These are phyloP conservation scores for Probaryconus sp. DNA, from an alignment of 1,140 invertebrate genomes.

Conservation along the genomic window DNA sequence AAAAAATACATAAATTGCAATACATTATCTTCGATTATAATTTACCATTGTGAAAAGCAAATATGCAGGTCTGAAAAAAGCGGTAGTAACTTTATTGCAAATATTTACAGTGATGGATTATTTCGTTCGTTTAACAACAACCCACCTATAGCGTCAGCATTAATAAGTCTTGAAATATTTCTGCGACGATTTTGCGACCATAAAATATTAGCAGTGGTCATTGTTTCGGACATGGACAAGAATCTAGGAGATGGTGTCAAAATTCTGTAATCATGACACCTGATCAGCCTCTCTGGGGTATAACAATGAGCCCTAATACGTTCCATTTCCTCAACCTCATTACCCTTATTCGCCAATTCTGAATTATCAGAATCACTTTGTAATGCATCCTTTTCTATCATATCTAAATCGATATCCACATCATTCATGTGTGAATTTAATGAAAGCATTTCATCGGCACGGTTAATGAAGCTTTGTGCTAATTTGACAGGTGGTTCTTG, in stretches of 20 bases:
- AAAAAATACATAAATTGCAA: no score
- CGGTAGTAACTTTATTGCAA: no score
- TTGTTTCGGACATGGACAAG: conserved; percentile 33
- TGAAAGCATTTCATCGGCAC: conserved; percentile 49
- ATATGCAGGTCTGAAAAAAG: no score
- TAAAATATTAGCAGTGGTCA: conserved; percentile 29
- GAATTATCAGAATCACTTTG: conserved; percentile 28
- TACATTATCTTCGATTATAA: no score
- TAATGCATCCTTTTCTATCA: conserved; percentile 62
- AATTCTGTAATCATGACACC: conserved; percentile 69
- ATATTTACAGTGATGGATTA: neutral
- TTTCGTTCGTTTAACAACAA: neutral
- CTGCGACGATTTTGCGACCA: conserved; percentile 28
- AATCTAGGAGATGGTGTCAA: conserved; percentile 65
- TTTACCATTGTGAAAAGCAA: no score
- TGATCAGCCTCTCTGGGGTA: conserved; percentile 71
- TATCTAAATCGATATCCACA: conserved; percentile 51
- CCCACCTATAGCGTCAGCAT: neutral
- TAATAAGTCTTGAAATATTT: neutral
- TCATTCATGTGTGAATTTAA: conserved; percentile 20
- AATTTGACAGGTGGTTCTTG: conserved; percentile 47
- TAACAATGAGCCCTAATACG: conserved; percentile 61
- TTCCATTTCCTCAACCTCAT: conserved; percentile 29
- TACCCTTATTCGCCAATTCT: conserved; percentile 19
- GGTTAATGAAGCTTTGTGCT: conserved; percentile 24